phyloP scores from a whole-genome alignment of 2,888 invertebrate genomes.

The Drosophila bunnanda region DNA sequence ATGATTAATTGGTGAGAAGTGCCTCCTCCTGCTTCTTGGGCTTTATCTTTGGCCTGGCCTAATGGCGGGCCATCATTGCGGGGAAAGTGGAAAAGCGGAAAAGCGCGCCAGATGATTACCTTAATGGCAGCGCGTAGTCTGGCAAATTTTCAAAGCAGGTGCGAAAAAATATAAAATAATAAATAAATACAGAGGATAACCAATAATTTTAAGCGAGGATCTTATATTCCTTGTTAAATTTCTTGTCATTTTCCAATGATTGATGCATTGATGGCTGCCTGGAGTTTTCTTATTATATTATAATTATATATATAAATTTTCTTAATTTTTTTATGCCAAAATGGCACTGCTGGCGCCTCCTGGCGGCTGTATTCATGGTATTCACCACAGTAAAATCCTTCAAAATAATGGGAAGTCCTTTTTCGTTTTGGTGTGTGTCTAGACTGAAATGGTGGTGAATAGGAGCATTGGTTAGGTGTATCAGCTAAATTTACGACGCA shows the following conservation, averaged over 20 bases:
- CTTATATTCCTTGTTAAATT: slow-evolving; percentile 53
- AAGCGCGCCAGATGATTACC: slow-evolving; percentile 54
- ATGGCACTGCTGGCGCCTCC: slow-evolving; percentile 47
- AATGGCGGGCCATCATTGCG: slow-evolving; percentile 70
- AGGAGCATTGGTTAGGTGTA: slow-evolving; percentile 3
- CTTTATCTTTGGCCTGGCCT: slow-evolving; percentile 45
- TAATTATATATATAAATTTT: neutral
- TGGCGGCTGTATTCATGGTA: neutral
- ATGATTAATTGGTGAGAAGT: slow-evolving; percentile 79
- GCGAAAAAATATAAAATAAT: neutral
- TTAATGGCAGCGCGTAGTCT: slow-evolving; percentile 5
- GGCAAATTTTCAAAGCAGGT: slow-evolving; percentile 15
- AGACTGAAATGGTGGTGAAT: neutral
- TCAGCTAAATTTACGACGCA: neutral
- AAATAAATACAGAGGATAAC: neutral
- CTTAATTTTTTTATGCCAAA: neutral
- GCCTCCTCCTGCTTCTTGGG: slow-evolving; percentile 44
- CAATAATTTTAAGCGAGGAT: slow-evolving; percentile 9
- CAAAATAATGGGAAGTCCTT: slow-evolving; percentile 61
- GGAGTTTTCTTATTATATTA: neutral
- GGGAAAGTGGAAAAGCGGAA: slow-evolving; percentile 53
- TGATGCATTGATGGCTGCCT: slow-evolving; percentile 52
- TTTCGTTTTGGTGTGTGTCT: neutral
- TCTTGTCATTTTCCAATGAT: slow-evolving; percentile 57
- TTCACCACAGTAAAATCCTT: slow-evolving; percentile 47